Evolutionary conservation across 2,797 vertebrate species (phyloP).

Genomic region (Malurus splendens): DNA sequence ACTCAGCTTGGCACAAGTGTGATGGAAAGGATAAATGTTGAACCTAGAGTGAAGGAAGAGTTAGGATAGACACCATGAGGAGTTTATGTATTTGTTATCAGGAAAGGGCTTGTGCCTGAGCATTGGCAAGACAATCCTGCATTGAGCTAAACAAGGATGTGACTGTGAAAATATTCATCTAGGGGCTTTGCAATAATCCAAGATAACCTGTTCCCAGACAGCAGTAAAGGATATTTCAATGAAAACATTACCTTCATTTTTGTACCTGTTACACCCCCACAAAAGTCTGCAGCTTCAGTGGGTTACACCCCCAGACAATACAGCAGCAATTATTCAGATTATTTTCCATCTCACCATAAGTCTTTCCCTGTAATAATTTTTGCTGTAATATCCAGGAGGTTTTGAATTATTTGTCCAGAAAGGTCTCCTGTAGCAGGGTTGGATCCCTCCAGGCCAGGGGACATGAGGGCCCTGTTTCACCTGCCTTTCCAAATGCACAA

Average conservation of each 20-base stretch:
- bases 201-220: neutral
- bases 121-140: neutral
- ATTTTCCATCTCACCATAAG: neutral
- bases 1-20: neutral
- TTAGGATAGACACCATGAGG: neutral
- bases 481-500: neutral
- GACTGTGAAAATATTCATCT: neutral
- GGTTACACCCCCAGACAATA: neutral
- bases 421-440: neutral
- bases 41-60: neutral
- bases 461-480: neutral
- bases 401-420: neutral
- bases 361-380: neutral
- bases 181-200: accelerated
- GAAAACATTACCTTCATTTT: neutral
- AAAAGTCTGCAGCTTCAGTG: neutral
- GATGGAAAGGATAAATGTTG: neutral
- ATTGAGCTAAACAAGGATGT: neutral
- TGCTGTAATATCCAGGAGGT: neutral
- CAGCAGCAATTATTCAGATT: neutral
- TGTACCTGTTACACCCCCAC: neutral
- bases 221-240: neutral
- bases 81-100: neutral
- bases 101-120: neutral
- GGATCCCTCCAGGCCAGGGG: neutral